A percentile compares a stretch with the other conserved stretches of the same genome.
phyloP scores from a whole-genome alignment of 2,888 invertebrate species.

The Strigamia crassipes region DNA sequence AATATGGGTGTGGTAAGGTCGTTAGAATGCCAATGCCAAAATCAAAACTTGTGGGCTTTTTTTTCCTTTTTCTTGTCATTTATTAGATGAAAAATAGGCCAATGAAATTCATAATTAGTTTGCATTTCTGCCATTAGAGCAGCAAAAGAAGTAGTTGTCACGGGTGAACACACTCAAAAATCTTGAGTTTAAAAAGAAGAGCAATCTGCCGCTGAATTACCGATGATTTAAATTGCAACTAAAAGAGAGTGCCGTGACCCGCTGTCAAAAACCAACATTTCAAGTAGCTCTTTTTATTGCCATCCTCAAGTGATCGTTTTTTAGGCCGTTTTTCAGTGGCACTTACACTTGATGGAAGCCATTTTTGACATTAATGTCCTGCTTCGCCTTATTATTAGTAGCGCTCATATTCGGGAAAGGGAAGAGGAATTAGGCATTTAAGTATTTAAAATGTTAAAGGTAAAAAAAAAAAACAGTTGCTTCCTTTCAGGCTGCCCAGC shows the following conservation, averaged over 20 bases:
- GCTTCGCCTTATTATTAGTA: slow-evolving; percentile 1
- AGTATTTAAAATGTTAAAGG: neutral
- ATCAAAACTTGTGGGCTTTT: neutral
- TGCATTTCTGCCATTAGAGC: neutral
- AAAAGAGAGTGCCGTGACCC: neutral
- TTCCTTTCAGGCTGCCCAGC: slow-evolving; percentile 10
- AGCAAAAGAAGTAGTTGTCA: neutral
- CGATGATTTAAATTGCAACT: neutral
- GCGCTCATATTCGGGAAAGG: neutral
- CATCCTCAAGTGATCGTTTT: neutral
- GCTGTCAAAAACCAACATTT: neutral
- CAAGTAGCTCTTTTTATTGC: neutral
- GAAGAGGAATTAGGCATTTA: slow-evolving; percentile 22
- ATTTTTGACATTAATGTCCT: neutral
- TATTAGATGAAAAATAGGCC: slow-evolving; percentile 1
- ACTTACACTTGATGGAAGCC: neutral
- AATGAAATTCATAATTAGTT: neutral
- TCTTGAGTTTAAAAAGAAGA: neutral
- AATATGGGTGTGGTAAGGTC: slow-evolving; percentile 16
- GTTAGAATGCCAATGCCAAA: neutral
- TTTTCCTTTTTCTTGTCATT: neutral
- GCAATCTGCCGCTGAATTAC: neutral
- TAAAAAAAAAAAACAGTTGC: slow-evolving; percentile 11
- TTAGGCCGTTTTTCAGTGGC: neutral
- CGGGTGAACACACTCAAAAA: neutral